Conservation (phyloP, 2,113 vertebrate species). For the Camelus dromedarius region DNA sequence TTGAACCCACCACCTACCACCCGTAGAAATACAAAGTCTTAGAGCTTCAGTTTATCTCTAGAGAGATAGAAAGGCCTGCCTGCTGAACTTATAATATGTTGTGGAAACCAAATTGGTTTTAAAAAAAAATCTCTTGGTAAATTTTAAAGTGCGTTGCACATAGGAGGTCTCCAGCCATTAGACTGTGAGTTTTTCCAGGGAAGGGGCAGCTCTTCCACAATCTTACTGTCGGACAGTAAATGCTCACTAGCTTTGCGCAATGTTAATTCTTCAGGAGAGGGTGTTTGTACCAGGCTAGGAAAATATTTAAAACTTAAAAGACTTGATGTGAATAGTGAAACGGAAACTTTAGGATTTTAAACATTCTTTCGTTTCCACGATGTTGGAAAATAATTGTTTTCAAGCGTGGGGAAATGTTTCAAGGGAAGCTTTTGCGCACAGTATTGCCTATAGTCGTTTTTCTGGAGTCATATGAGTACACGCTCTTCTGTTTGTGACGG, state of each 20-base stretch:
- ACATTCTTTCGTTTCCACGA: not conserved
- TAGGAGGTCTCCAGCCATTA: not conserved
- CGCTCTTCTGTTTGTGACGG: not conserved
- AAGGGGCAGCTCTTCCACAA: not conserved
- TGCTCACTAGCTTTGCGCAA: not conserved
- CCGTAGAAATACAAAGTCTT: not conserved
- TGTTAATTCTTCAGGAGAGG: not conserved
- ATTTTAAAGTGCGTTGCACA: not conserved
- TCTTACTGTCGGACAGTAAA: not conserved
- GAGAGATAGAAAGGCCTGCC: not conserved
- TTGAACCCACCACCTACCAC: not conserved
- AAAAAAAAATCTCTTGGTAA: not conserved
- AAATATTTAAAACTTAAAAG: not conserved
- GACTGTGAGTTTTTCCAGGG: not conserved
- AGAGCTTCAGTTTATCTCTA: not conserved
- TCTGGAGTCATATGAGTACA: rapidly evolving
- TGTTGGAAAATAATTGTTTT: not conserved
- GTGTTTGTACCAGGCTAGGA: not conserved
- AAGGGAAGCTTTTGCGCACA: not conserved
- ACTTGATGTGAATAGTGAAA: not conserved
- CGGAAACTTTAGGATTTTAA: not conserved
- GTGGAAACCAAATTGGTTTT: not conserved
- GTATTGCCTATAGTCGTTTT: not conserved
- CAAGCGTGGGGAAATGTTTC: not conserved
- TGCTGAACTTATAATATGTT: not conserved